Evolutionary conservation across 2,888 invertebrate species (phyloP), one percentile per base, ranked within the genome.

Genomic region (Lithophane ornitopus): DNA sequence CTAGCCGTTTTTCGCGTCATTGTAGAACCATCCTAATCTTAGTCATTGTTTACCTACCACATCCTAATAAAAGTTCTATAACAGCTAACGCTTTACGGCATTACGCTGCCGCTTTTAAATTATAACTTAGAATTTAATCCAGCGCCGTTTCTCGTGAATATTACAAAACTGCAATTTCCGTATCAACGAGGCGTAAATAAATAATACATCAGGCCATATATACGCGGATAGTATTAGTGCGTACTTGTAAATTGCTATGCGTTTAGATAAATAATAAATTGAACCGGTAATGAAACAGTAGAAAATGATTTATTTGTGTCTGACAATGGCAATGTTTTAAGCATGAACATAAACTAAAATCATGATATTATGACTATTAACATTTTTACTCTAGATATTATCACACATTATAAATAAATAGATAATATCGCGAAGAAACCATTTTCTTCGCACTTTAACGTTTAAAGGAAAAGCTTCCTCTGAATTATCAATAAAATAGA

Each of bases 91-190:
- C 12, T 56, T 46, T 44, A 56, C 49, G n/a, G 49, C 59, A 77
- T 71, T 68, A 74, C 89, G 84, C 86, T 81, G n/a, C 65, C 71
- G 80, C 84, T 82, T 68, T 75, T 90, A 52, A 82, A 85, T 88
- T 88, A 81, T 68, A 78, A 56, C 84, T 78, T 58, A 61, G 80
- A 84, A 82, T 82, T 84, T 91, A 93, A 91, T 90, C 90, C 90
- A 75, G 84, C 84, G 34, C 74, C 67, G 82, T 86, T 89, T 92
- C 93, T 95, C 92, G 90, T 96, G 92, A 95, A 95, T 96, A 95
- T 95, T 95, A 94, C 94, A 95, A 95, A 95, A 95, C 92, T 96
- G 95, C 96, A 96, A 96, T 96, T 96, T 95, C 95, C 95, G 96
- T 94, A 95, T 95, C 95, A 95, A 92, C 94, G 91, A 90, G 86